A percentile compares a stretch with the other conserved stretches of the same genome.
Evolutionary conservation across 2,797 vertebrate genomes (phyloP).

Genomic region (Lophura swinhoii): DNA sequence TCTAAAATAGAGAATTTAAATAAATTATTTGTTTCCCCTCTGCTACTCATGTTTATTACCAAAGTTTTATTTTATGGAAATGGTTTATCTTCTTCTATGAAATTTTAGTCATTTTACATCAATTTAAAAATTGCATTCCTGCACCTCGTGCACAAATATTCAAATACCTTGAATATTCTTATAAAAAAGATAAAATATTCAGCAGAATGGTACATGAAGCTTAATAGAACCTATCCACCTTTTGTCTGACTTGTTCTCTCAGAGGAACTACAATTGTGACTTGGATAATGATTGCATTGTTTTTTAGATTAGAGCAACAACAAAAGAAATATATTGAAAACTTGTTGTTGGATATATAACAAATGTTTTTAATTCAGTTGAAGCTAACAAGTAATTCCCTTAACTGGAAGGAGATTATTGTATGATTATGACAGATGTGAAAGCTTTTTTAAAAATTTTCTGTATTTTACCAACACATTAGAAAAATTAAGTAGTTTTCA

Average conservation of each 20-base stretch:
- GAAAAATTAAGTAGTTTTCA: neutral
- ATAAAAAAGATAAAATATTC: neutral
- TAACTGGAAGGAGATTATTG: neutral
- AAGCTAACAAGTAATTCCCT: neutral
- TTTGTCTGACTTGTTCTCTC: slow-evolving; percentile 13
- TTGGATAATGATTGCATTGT: neutral
- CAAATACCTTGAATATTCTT: neutral
- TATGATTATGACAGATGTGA: neutral
- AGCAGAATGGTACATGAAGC: neutral
- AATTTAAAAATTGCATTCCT: neutral
- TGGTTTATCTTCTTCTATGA: neutral
- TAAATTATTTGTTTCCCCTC: neutral
- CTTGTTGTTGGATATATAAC: neutral
- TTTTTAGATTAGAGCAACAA: neutral
- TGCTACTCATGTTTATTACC: neutral
- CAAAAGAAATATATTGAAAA: neutral
- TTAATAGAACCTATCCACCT: neutral
- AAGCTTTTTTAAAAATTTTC: neutral
- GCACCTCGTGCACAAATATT: neutral
- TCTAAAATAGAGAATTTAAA: slow-evolving; percentile 18
- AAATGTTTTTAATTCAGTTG: slow-evolving; percentile 16
- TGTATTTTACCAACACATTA: neutral
- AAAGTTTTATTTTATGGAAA: neutral
- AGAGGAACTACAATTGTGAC: neutral
- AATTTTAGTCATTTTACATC: neutral